phyloP scores from a whole-genome alignment of 1,140 invertebrate genomes.

The Drosophila equinoxialis region DNA sequence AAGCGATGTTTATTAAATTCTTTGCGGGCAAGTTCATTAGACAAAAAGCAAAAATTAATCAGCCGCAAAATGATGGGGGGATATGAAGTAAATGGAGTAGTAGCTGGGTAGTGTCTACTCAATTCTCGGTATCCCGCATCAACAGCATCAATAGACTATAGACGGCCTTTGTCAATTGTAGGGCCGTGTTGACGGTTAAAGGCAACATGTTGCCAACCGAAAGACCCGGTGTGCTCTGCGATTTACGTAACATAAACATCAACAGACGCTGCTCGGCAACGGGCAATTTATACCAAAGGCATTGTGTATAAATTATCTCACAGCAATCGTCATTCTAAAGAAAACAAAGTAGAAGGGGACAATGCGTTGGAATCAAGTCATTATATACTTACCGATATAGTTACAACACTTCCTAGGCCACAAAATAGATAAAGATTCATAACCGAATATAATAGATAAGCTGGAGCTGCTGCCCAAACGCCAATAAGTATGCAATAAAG shows the following conservation, averaged over 20 bases:
- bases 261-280: constrained; percentile 12
- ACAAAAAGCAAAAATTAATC: constrained; percentile 77
- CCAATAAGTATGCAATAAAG: constrained; percentile 16
- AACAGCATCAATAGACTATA: constrained; percentile 35
- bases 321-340: constrained; percentile 25
- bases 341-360: background rate
- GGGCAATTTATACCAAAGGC: constrained; percentile 35
- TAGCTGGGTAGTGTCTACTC: background rate
- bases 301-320: constrained; percentile 26
- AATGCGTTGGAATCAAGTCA: background rate
- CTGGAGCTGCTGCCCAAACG: constrained; percentile 28
- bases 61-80: constrained; percentile 21
- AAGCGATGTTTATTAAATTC: constrained; percentile 75
- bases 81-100: background rate
- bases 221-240: constrained; percentile 15
- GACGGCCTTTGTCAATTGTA: constrained; percentile 48
- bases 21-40: constrained; percentile 72
- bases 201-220: constrained; percentile 33
- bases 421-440: constrained; percentile 29
- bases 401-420: constrained; percentile 22
- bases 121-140: constrained; percentile 18
- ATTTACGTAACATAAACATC: constrained; percentile 28
- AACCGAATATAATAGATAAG: constrained; percentile 19
- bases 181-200: constrained; percentile 58
- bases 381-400: constrained; percentile 10